These are phyloP conservation scores for Diabrotica undecimpunctata DNA, from an alignment of 1,140 invertebrate genomes.

Conservation along the genomic window DNA sequence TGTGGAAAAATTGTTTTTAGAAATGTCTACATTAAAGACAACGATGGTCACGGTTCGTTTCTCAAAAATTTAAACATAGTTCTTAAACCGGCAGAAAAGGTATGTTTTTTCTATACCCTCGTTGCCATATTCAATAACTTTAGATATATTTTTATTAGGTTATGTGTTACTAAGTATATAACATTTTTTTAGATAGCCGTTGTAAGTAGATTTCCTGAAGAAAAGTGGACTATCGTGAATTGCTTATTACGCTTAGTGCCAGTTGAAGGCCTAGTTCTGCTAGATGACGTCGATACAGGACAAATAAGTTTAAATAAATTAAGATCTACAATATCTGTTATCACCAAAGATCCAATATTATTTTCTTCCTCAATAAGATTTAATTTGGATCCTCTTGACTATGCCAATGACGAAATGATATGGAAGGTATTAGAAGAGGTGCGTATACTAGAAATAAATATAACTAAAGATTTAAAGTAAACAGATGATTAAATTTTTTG, in stretches of 20 bases:
- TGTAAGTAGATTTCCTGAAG: conserved; percentile 51
- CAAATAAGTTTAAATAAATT: conserved; percentile 60
- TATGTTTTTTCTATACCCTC: conserved; percentile 36
- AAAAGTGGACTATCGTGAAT: conserved; percentile 74
- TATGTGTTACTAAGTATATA: background rate
- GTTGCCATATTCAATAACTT: too few species aligned
- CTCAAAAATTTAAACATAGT: conserved; percentile 64
- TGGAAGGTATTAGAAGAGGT: conserved; percentile 67
- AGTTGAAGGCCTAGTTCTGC: conserved; percentile 54
- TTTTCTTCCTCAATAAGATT: conserved; percentile 46
- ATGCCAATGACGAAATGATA: conserved; percentile 57
- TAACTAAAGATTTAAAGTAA: background rate
- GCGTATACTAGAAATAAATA: conserved; percentile 1
- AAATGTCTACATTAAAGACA: conserved; percentile 60
- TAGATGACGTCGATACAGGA: conserved; percentile 61
- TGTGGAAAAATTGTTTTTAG: conserved; percentile 66
- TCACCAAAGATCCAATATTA: conserved; percentile 27
- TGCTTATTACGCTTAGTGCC: conserved; percentile 63
- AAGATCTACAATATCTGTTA: conserved; percentile 54
- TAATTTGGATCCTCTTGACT: conserved; percentile 81
- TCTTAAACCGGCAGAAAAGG: conserved; percentile 65
- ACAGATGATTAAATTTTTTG: background rate
- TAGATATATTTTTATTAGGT: background rate
- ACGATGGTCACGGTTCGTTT: conserved; percentile 53
- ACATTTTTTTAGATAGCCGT: conserved; percentile 6